Percentiles rank a stretch among this genome's conserved stretches.
Evolutionary conservation across 2,797 vertebrate genomes (phyloP).

Genomic region (Triplophysa yarkandensis): DNA sequence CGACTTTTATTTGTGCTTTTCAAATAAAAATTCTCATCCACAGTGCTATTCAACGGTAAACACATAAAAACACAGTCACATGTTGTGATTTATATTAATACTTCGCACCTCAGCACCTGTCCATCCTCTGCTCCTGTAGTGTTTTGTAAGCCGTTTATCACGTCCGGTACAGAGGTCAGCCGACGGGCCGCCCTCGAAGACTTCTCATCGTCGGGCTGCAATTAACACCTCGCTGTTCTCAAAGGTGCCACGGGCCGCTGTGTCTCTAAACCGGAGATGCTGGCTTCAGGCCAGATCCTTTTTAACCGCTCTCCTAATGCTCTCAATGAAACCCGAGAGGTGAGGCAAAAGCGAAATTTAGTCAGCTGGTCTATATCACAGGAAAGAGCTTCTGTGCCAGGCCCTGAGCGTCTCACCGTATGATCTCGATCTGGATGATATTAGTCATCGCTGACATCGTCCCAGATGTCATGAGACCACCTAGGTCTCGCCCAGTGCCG

Average conservation of each 20-base stretch:
- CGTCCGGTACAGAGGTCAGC: conserved; percentile 66
- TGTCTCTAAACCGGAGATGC: conserved; percentile 67
- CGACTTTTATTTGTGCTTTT: not conserved
- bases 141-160: conserved; percentile 65
- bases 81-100: conserved; percentile 44
- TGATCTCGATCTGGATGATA: conserved; percentile 4
- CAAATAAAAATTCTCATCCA: not conserved
- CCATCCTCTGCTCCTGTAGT: conserved; percentile 42
- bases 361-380: conserved; percentile 30
- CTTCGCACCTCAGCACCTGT: conserved; percentile 54
- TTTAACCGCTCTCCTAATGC: conserved; percentile 50
- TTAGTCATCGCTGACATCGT: conserved; percentile 28
- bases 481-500: conserved; percentile 4
- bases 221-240: conserved; percentile 84
- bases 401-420: not conserved
- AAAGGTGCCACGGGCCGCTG: conserved; percentile 74
- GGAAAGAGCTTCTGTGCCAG: conserved; percentile 12
- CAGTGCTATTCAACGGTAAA: not conserved
- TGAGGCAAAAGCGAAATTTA: conserved; percentile 49
- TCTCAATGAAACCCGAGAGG: conserved; percentile 43
- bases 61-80: conserved; percentile 9
- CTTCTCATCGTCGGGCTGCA: conserved; percentile 76
- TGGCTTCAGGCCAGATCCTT: conserved; percentile 49
- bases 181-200: conserved; percentile 67
- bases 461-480: conserved; percentile 34